phyloP scores from a whole-genome alignment of 2,888 invertebrate species.

The Epicampocera succincta region DNA sequence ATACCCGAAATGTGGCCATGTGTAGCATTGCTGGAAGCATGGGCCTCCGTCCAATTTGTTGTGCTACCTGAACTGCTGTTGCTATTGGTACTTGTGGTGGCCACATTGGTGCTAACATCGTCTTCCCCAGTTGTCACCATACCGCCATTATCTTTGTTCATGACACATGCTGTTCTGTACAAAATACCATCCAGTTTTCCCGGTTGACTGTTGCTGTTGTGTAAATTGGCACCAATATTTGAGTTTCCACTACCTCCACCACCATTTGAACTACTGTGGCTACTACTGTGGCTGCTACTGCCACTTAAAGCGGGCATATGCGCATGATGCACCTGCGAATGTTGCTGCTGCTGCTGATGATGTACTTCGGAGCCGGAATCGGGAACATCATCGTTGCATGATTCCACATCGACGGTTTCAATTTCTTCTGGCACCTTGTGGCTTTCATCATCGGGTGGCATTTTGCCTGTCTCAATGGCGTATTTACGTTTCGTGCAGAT shows the following conservation, averaged over 20 bases:
- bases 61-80: conserved; percentile 62
- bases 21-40: conserved; percentile 67
- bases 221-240: conserved; percentile 74
- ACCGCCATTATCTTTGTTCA: conserved; percentile 77
- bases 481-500: conserved; percentile 83
- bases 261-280: conserved; percentile 69
- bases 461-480: conserved; percentile 83
- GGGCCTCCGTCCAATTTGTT: conserved; percentile 64
- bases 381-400: conserved; percentile 82
- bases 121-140: conserved; percentile 74
- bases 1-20: conserved; percentile 79
- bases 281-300: conserved; percentile 63
- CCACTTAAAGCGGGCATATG: conserved; percentile 65
- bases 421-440: conserved; percentile 83
- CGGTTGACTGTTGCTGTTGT: conserved; percentile 77
- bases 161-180: conserved; percentile 80
- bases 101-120: conserved; percentile 76
- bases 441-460: conserved; percentile 82
- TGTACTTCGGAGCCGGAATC: conserved; percentile 80
- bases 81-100: conserved; percentile 71
- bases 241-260: conserved; percentile 62
- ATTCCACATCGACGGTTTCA: conserved; percentile 87
- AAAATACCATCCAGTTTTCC: conserved; percentile 80
- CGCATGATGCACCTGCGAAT: conserved; percentile 68
- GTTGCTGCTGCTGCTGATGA: conserved; percentile 60